Conservation (phyloP, 2,113 vertebrate species). For the Holacanthus passer region DNA sequence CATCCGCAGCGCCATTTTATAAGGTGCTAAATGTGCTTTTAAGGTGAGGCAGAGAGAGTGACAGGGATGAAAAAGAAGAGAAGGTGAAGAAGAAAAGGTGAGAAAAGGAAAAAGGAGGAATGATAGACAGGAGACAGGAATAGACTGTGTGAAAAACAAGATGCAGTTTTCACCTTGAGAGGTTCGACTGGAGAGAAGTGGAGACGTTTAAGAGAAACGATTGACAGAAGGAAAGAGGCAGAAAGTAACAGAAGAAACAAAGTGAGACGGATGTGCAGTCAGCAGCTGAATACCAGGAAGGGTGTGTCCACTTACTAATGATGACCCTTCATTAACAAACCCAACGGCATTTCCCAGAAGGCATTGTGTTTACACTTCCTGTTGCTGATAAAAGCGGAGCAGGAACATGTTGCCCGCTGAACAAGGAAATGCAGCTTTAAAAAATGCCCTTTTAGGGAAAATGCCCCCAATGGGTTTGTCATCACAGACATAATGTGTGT, state of each 20-base stretch:
- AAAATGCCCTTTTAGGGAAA: slow-evolving; percentile 61
- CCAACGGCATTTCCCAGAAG: slow-evolving; percentile 72
- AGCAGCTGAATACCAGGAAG: slow-evolving; percentile 78
- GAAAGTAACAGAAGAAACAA: not conserved
- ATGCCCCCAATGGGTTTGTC: slow-evolving; percentile 11
- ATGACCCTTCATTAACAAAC: slow-evolving; percentile 66
- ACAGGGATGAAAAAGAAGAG: slow-evolving; percentile 11
- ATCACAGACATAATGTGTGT: slow-evolving; percentile 4
- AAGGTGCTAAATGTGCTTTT: slow-evolving; percentile 50
- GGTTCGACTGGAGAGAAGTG: not conserved
- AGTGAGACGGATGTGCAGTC: slow-evolving; percentile 1
- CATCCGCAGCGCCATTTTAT: not conserved
- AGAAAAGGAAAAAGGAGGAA: slow-evolving; percentile 43
- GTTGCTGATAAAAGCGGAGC: slow-evolving; percentile 70
- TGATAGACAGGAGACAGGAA: slow-evolving; percentile 50
- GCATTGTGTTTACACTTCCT: slow-evolving; percentile 82
- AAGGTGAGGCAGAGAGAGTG: slow-evolving; percentile 40
- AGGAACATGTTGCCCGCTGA: not conserved
- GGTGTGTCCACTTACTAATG: slow-evolving; percentile 76
- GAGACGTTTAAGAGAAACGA: not conserved
- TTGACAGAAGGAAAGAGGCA: not conserved
- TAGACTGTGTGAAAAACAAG: slow-evolving; percentile 41
- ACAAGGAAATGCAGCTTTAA: slow-evolving; percentile 47
- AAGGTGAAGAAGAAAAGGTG: slow-evolving; percentile 44
- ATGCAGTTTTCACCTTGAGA: slow-evolving; percentile 36